A percentile compares a stretch with the other conserved stretches of the same genome.
These are phyloP conservation scores for Neuroscelio doddi DNA, from an alignment of 2,888 invertebrate genomes.

Conservation along the genomic window DNA sequence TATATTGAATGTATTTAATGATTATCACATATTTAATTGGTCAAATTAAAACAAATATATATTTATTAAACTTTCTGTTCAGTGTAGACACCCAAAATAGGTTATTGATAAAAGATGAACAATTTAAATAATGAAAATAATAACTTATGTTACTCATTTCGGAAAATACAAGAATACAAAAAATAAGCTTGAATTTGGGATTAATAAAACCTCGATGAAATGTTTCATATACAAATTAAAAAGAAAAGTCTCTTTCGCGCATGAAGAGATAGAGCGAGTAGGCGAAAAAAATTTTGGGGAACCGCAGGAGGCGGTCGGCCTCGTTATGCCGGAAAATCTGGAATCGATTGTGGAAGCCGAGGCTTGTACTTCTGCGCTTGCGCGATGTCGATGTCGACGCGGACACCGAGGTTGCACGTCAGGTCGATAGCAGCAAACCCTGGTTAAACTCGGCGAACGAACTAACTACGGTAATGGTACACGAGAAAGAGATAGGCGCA, in stretches of 20 bases:
- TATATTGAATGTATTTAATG: no score
- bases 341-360: constrained; percentile 66
- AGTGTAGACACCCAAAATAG: no score
- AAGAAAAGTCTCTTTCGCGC: neutral
- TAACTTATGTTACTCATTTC: no score
- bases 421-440: constrained; percentile 70
- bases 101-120: no score
- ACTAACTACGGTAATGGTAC: constrained; percentile 61
- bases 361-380: constrained; percentile 64
- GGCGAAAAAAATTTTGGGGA: constrained; percentile 42
- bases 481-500: constrained; percentile 44
- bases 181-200: neutral
- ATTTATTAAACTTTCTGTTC: no score
- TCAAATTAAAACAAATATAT: no score
- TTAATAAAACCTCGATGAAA: constrained; percentile 18
- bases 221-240: constrained; percentile 19
- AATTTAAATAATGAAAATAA: no score
- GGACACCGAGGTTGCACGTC: constrained; percentile 65
- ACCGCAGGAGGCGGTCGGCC: constrained; percentile 58
- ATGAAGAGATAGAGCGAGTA: constrained; percentile 1
- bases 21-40: no score
- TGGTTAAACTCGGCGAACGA: constrained; percentile 67
- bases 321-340: constrained; percentile 69
- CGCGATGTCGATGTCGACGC: constrained; percentile 66
- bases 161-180: no score